Base-by-base conservation (phyloP, 2,797 vertebrate genomes). In the Enteromius afrohamiltoni region DNA sequence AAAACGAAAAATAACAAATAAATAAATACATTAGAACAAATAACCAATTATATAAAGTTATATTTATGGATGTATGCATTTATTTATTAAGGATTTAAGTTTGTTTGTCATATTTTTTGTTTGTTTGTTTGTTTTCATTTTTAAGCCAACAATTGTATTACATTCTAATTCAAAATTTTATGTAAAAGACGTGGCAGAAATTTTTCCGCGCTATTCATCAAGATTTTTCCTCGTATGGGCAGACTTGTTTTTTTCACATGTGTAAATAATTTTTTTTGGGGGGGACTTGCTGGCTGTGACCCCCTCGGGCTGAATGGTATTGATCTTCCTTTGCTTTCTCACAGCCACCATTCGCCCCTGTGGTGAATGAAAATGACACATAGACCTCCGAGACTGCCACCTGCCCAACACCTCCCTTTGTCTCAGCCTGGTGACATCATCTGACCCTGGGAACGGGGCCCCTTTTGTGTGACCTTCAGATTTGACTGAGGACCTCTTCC, bases 381-480 rank as follows among this genome's bases (percentile, higher is more conserved):
- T 65, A 62, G 79, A 69, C 69, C 73, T 78, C 77, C 5, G 79
- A 75, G 60, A 65, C 53, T 17, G 29, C 78, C 89, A 87, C 88
- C 89, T 88, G 88, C 83, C 77, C 83, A 86, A 85, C 88, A 89
- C 83, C 88, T 90, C 91, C 87, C 90, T 94, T 94, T 95, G 91
- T 94, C 85, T 92, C 92, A 87, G 88, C 86, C 91, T 93, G 88
- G 94, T 93, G 92, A 92, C 87, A 88, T 91, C 89, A 88, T 93
- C 90, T 93, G 90, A 89, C 91, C 91, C 82, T 79, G 90, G 91
- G 90, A 91, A 93, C 40, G 84, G 89, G 90, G 89, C 90, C 92
- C 88, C 89, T 92, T 87, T 90, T 89, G 88, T 90, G 71, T 93
- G 93, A 93, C 91, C 89, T 91, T 82, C 92, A 86, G 91, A 94